Percentiles rank a stretch among this genome's conserved stretches.
Evolutionary conservation across 2,888 invertebrate species (phyloP).

Genomic region (Heliconius cydno): DNA sequence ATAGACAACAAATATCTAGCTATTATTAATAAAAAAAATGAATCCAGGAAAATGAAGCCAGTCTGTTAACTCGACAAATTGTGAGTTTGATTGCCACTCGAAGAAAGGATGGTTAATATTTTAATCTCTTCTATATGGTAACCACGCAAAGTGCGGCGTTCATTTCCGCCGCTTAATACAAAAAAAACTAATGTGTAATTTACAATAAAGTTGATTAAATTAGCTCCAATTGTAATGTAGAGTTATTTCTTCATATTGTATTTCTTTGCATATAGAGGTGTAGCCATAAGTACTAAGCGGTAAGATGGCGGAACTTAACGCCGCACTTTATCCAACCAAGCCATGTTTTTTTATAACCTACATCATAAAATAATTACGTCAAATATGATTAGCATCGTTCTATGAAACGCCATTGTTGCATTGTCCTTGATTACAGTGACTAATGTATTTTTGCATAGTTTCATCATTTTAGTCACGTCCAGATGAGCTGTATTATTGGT

Average conservation of each 20-base stretch:
- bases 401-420: slow-evolving; percentile 34
- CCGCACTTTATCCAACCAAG: not conserved
- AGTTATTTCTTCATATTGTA: not conserved
- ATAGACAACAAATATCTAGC: too few relatives aligned
- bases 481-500: slow-evolving; percentile 48
- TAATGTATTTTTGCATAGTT: slow-evolving; percentile 50
- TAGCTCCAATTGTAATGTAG: not conserved
- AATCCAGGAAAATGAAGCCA: not conserved
- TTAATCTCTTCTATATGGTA: not conserved
- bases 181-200: not conserved
- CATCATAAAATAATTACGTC: slow-evolving; percentile 21
- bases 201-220: not conserved
- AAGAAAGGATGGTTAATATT: not conserved
- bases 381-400: slow-evolving; percentile 24
- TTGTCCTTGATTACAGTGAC: slow-evolving; percentile 47
- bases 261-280: too few relatives aligned
- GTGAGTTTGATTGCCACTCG: not conserved
- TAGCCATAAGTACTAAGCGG: too few relatives aligned
- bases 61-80: not conserved
- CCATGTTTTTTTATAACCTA: not conserved
- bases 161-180: not conserved
- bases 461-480: slow-evolving; percentile 50
- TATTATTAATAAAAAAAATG: too few relatives aligned
- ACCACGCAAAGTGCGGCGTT: not conserved
- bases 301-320: not conserved